A percentile compares a stretch with the other conserved stretches of the same genome.
phyloP scores from a whole-genome alignment of 2,113 vertebrate species.

The Struthio camelus region DNA sequence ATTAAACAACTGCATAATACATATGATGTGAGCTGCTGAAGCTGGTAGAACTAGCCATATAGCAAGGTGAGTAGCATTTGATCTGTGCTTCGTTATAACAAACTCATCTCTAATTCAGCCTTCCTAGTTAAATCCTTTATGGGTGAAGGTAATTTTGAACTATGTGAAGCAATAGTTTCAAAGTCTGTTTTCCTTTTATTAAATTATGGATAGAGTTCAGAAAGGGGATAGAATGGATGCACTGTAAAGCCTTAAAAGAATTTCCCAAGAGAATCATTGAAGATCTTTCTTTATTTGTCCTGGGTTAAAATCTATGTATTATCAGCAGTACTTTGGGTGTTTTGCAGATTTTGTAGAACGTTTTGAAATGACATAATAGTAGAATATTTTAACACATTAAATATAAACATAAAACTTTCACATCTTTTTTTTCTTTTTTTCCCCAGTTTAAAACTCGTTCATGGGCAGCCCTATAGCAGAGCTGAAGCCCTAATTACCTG shows the following conservation, averaged over 20 bases:
- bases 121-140: neutral
- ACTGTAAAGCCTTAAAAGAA: neutral
- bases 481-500: neutral
- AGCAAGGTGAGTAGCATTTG: neutral
- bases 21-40: neutral
- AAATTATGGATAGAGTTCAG: neutral
- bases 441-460: neutral
- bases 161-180: neutral
- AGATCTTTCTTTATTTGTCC: neutral
- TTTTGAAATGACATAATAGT: neutral
- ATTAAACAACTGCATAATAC: neutral
- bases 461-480: neutral
- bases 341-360: neutral
- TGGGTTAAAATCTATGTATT: neutral
- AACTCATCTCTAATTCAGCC: neutral
- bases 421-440: neutral
- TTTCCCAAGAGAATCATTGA: neutral
- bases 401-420: neutral
- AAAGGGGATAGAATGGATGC: neutral
- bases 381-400: neutral
- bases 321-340: neutral
- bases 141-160: neutral
- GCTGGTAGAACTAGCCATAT: neutral
- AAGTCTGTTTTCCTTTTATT: neutral
- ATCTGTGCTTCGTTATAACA: neutral